These are phyloP conservation scores for Rhagologus leucostigma DNA, from an alignment of 2,113 vertebrate species.

Conservation along the genomic window DNA sequence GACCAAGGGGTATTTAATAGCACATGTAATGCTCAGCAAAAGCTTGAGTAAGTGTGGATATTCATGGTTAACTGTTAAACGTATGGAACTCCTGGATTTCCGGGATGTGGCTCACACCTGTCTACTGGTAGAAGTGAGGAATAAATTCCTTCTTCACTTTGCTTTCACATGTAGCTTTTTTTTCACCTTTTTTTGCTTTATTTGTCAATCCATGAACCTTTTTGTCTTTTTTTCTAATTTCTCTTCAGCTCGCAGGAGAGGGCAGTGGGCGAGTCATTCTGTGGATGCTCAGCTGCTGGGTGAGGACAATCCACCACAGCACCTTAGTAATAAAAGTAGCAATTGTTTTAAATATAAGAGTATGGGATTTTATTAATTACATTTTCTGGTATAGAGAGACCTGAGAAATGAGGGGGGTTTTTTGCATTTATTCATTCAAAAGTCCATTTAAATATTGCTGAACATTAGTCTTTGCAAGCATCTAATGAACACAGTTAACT, in stretches of 20 bases:
- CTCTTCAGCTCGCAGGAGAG: background rate
- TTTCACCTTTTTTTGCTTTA: background rate
- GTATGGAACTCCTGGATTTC: background rate
- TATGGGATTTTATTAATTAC: background rate
- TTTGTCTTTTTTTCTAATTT: background rate
- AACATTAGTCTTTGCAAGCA: background rate
- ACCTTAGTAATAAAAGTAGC: background rate
- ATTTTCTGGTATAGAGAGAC: background rate
- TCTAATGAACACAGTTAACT: background rate
- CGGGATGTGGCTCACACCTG: background rate
- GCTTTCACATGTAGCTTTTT: background rate
- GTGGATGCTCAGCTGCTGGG: background rate
- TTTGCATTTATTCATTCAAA: background rate
- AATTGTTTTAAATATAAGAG: background rate
- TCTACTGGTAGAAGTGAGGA: background rate
- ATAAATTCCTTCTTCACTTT: background rate
- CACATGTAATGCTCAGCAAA: background rate
- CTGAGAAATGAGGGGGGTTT: background rate
- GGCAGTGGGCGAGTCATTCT: fast-evolving
- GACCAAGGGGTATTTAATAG: background rate
- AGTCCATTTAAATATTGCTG: background rate
- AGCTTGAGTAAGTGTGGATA: background rate
- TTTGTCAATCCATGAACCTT: background rate
- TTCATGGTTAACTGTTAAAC: background rate
- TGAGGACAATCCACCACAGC: background rate